Base-by-base conservation (phyloP, 37 sponge, comb jelly and placozoan species). In the Spongia lamella region DNA sequence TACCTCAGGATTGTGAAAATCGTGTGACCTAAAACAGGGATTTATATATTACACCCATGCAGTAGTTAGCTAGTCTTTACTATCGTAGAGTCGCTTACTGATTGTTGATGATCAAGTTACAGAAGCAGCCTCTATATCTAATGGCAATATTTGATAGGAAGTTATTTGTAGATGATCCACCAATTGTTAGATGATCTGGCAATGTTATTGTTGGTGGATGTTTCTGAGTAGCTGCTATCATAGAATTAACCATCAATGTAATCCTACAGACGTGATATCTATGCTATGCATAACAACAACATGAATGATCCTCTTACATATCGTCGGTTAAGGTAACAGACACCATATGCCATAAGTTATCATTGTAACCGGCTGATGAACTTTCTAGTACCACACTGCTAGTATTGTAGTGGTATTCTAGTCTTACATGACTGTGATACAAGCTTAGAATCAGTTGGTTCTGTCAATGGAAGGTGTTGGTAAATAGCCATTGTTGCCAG, bases 41-140 rank as follows among this genome's bases (percentile, higher is more conserved):
- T 22, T 30, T 24, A 58, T n/a, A n/a, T n/a, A n/a, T n/a, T n/a
- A n/a, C 25, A 25, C 29, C 3, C 26, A 64, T 35, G 13, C 37
- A 33, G 4, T 32, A 14, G 5, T 7, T 29, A 26, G n/a, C 37
- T 32, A 15, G 4, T 64, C 65, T 64, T 27, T 14, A 64, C 20
- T 4, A 47, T 68, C 24, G 50, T 1, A 1, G 24, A 9, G 1
- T 47, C 7, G 43, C 86, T 65, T 54, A 77, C 73, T 53, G 40
- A 11, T 61, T 40, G 25, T 87, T 87, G 61, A 87, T 72, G 30
- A 25, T 30, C 20, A 87, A 20, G 21, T 68, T 40, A 7, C 53
- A 31, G 3, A 87, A 62, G 56, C 88, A 87, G 0, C 88, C 88
- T 77, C 88, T 76, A 50, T 77, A 87, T 15, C 58, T 55, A 15